Evolutionary conservation across 2,888 invertebrate species (phyloP).

Genomic region (Phortica okadai): DNA sequence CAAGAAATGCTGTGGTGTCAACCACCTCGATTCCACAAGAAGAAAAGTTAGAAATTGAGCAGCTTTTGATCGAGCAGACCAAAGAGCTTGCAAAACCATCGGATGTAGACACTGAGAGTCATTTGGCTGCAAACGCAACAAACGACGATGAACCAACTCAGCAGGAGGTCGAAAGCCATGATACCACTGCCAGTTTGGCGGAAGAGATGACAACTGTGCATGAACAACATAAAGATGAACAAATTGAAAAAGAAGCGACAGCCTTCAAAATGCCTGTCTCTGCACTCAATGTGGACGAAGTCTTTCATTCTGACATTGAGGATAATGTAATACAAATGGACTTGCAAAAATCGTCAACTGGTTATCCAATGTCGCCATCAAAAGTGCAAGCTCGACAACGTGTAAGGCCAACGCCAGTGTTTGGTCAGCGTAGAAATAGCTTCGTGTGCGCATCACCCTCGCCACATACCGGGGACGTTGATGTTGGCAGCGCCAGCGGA

Average conservation of each 20-base stretch:
- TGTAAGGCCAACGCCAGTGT: conserved; percentile 83
- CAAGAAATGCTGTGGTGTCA: conserved; percentile 33
- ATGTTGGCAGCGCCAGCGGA: conserved; percentile 5
- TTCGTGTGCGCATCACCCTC: conserved; percentile 79
- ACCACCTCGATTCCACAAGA: background rate
- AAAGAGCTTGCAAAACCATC: background rate
- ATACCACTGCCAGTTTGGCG: no score
- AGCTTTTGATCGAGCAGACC: background rate
- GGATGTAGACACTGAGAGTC: conserved; percentile 34
- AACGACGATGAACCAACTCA: background rate
- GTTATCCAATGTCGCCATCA: conserved; percentile 68
- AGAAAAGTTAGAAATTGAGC: background rate
- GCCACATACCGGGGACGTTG: conserved; percentile 54
- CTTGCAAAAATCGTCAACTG: conserved; percentile 62
- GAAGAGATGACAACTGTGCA: conserved; percentile 32
- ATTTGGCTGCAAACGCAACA: background rate
- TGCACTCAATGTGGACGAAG: conserved; percentile 62
- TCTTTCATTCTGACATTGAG: conserved; percentile 68
- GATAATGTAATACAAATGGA: conserved; percentile 74
- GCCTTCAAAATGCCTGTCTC: conserved; percentile 68
- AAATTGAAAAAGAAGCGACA: conserved; percentile 42
- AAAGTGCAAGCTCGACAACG: conserved; percentile 83
- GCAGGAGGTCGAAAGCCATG: background rate
- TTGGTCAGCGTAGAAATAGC: conserved; percentile 82
- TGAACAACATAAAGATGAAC: background rate